Evolutionary conservation across 2,888 invertebrate genomes (phyloP), one percentile per base, ranked within the genome.

Genomic region (Ophioninae sp.): DNA sequence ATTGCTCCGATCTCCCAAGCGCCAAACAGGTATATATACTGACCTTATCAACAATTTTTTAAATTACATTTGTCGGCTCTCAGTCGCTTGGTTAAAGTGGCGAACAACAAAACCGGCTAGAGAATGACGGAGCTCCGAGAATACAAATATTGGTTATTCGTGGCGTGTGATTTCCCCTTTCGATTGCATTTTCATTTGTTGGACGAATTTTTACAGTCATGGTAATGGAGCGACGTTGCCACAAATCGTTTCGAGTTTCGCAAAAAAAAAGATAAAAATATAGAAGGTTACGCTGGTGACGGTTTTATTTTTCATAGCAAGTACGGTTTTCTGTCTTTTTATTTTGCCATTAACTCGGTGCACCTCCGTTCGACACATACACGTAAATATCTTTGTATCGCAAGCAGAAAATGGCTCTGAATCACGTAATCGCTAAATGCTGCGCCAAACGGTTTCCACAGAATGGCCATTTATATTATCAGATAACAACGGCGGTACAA

Each of bases 381-480:
- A 78, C 50, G 50, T 75, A 37, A 37, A 65, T 75, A 37, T 65
- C 21, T 61, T 62, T 64, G 68, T 73, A 41, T 30, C 64, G 57
- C 41, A 30, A 57, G 39, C n/a, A 74, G 69, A 57, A 74, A 74
- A 82, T 74, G 74, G 78, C 62, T 64, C 56, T 39, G 77, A 74
- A 79, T 82, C 78, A 79, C 78, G 82, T 74, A 82, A 82, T 82
- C 73, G 74, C 64, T 69, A 75, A 74, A 82, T 74, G 78, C 74
- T 70, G 69, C 69, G 74, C 21, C 57, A 70, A 82, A 69, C 78
- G 73, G 68, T 78, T 78, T 56, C 64, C 64, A 39, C 78, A 78
- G 78, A 74, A 69, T 65, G 82, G 74, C 44, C 64, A 74, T 78
- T 82, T 67, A 30, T 73, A 73, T 73, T 44, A 64, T 64, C 64